phyloP scores from a whole-genome alignment of 1,140 invertebrate species.

The Palaemon carinicauda region DNA sequence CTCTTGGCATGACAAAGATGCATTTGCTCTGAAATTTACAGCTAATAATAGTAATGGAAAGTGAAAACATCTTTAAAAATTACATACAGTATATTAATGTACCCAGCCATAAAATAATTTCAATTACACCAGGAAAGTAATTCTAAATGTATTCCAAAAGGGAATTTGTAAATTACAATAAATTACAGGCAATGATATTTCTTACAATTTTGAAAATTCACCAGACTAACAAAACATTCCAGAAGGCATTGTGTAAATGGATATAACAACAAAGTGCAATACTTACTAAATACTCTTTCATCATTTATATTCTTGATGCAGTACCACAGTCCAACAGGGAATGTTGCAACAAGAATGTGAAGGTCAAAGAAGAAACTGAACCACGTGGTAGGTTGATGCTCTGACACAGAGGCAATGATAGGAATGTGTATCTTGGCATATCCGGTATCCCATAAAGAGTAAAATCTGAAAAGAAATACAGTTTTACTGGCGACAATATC shows the following conservation, averaged over 20 bases:
- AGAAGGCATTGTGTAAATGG: neutral
- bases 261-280: neutral
- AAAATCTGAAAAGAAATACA: slow-evolving; percentile 75
- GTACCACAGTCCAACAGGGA: slow-evolving; percentile 98
- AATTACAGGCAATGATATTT: too few relatives aligned
- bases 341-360: slow-evolving; percentile 95
- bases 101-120: too few relatives aligned
- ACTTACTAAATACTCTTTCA: slow-evolving; percentile 95
- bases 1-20: too few relatives aligned
- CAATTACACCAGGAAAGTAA: too few relatives aligned
- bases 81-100: too few relatives aligned
- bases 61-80: too few relatives aligned
- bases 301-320: slow-evolving; percentile 98
- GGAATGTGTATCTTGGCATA: slow-evolving; percentile 99
- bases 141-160: too few relatives aligned
- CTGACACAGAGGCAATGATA: slow-evolving; percentile 98
- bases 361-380: slow-evolving; percentile 99
- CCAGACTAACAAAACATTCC: too few relatives aligned
- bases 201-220: too few relatives aligned
- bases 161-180: too few relatives aligned
- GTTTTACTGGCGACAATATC: neutral
- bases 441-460: slow-evolving; percentile 98
- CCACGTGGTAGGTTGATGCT: slow-evolving; percentile 99
- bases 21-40: too few relatives aligned
- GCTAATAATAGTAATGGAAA: too few relatives aligned